phyloP scores from a whole-genome alignment of 2,113 vertebrate genomes.

The Pangasianodon hypophthalmus region DNA sequence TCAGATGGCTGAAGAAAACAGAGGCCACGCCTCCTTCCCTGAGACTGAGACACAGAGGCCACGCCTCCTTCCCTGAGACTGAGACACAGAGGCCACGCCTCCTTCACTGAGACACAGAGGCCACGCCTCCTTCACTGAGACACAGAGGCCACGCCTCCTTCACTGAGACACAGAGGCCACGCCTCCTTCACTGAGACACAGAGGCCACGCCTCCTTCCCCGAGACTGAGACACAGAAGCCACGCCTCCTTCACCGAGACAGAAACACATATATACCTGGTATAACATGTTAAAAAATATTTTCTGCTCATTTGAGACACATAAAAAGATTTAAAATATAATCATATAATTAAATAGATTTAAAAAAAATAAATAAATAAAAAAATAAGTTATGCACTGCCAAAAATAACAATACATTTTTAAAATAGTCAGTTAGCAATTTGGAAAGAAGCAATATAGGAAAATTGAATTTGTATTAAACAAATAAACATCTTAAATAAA shows the following conservation, averaged over 20 bases:
- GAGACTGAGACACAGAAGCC: background rate
- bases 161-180: too few relatives aligned
- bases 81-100: background rate
- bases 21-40: background rate
- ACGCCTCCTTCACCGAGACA: background rate
- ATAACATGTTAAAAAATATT: background rate
- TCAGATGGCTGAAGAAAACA: background rate
- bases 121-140: background rate
- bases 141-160: background rate
- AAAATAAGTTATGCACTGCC: too few relatives aligned
- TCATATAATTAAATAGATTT: background rate
- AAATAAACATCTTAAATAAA: too few relatives aligned
- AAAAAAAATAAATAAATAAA: background rate
- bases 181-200: background rate
- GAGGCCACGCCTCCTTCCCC: background rate
- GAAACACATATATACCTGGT: too few relatives aligned
- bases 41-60: background rate
- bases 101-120: background rate
- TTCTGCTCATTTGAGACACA: background rate
- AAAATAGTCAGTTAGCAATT: too few relatives aligned
- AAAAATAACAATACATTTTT: too few relatives aligned
- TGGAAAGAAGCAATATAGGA: too few relatives aligned
- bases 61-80: background rate
- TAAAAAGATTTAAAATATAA: background rate
- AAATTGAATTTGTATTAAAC: too few relatives aligned